Conservation (phyloP, 2,888 invertebrate genomes). For the Ophion costatus region DNA sequence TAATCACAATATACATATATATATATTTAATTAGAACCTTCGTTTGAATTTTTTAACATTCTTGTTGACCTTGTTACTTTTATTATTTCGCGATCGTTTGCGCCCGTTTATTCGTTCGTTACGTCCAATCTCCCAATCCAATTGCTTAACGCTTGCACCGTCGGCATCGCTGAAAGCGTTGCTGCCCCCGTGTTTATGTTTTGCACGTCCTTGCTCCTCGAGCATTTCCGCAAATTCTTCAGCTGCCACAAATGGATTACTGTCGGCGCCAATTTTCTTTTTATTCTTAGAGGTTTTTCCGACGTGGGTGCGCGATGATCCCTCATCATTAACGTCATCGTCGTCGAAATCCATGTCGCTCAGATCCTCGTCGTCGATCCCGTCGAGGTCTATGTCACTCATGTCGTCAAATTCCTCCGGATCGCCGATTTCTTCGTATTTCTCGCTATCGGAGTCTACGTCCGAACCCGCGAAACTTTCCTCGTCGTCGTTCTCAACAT, state of each 20-base stretch:
- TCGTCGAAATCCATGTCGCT: conserved; percentile 83
- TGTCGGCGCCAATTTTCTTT: conserved; percentile 41
- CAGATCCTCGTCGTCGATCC: conserved; percentile 82
- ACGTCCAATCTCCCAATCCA: conserved; percentile 92
- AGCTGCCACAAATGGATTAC: conserved; percentile 91
- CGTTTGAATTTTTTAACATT: conserved; percentile 72
- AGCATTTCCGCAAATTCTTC: conserved; percentile 95
- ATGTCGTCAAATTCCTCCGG: conserved; percentile 83
- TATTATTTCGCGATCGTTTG: conserved; percentile 65
- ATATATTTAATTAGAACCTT: conserved; percentile 65
- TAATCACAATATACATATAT: conserved; percentile 52
- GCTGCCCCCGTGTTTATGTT: conserved; percentile 86
- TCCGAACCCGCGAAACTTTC: conserved; percentile 59
- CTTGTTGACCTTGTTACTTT: conserved; percentile 67
- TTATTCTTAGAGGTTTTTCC: conserved; percentile 67
- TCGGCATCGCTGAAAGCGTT: conserved; percentile 90
- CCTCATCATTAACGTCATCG: conserved; percentile 72
- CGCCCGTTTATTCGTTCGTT: conserved; percentile 74
- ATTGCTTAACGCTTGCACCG: conserved; percentile 91
- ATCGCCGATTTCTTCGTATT: conserved; percentile 82
- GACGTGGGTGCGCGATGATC: conserved; percentile 68
- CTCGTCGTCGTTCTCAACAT: conserved; percentile 65
- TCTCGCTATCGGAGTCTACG: conserved; percentile 68
- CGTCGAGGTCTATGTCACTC: conserved; percentile 75
- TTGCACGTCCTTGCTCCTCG: conserved; percentile 91